Conservation (phyloP, 1,140 invertebrate genomes). For the Dinothrombium tinctorium region DNA sequence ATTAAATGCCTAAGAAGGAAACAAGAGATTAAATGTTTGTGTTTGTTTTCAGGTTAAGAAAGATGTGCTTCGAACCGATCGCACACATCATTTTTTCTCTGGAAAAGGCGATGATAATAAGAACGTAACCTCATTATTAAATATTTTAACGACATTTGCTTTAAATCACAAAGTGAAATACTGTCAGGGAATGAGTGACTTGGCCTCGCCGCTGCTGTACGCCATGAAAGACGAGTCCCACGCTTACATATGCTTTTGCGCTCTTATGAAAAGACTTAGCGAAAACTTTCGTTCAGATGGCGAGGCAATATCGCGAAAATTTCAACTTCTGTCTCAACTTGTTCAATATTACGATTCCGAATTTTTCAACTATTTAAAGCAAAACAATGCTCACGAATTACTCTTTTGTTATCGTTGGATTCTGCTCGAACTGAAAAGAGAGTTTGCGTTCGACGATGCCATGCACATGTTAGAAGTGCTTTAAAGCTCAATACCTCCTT, state of each 20-base stretch:
- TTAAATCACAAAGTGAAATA: constrained; percentile 85
- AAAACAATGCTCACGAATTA: constrained; percentile 54
- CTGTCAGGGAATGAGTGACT: constrained; percentile 92
- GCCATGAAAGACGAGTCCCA: constrained; percentile 89
- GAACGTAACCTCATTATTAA: constrained; percentile 74
- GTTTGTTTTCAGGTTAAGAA: constrained; percentile 75
- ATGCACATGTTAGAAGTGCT: constrained; percentile 82
- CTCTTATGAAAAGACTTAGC: constrained; percentile 63
- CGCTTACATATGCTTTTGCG: constrained; percentile 87
- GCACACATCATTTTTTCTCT: constrained; percentile 76
- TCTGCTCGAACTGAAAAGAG: constrained; percentile 79
- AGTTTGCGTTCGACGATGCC: constrained; percentile 89
- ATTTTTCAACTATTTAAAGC: constrained; percentile 69
- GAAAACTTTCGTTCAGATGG: constrained; percentile 80
- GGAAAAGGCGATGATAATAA: constrained; percentile 69
- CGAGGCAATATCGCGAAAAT: constrained; percentile 80
- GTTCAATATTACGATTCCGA: constrained; percentile 69
- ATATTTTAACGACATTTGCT: constrained; percentile 86
- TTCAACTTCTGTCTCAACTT: constrained; percentile 68
- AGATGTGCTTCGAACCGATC: constrained; percentile 80
- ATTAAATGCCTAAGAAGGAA: no score
- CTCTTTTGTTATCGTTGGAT: constrained; percentile 93
- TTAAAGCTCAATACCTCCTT: constrained; percentile 74
- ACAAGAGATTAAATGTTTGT: no score
- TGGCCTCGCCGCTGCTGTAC: constrained; percentile 75